Evolutionary conservation across 1,140 invertebrate species (phyloP).

Genomic region (Drosophila sproati): DNA sequence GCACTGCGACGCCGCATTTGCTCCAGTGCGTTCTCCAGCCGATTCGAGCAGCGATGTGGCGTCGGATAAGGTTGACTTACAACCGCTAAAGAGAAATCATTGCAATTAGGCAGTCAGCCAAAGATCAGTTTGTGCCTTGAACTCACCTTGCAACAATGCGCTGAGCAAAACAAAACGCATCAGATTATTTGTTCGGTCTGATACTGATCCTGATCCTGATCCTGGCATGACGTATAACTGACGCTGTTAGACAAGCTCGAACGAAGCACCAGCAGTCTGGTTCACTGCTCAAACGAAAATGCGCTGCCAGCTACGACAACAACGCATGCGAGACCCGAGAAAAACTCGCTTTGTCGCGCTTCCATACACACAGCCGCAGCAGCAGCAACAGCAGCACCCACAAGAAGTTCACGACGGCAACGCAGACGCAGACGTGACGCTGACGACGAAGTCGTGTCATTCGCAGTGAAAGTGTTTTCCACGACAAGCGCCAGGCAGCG

Average conservation of each 20-base stretch:
- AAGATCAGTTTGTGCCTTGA: not conserved
- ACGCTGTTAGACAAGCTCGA: not conserved
- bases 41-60: slow-evolving; percentile 84
- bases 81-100: slow-evolving; percentile 18
- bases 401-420: slow-evolving; percentile 55
- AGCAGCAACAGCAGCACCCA: slow-evolving; percentile 32
- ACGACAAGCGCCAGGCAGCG: slow-evolving; percentile 62
- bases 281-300: slow-evolving; percentile 59
- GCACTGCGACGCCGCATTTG: slow-evolving; percentile 85
- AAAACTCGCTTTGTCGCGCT: slow-evolving; percentile 73
- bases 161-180: slow-evolving; percentile 46
- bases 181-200: slow-evolving; percentile 18
- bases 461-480: slow-evolving; percentile 82
- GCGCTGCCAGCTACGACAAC: slow-evolving; percentile 43
- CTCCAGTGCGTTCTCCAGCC: slow-evolving; percentile 85
- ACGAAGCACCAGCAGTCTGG: slow-evolving; percentile 54
- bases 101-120: not conserved
- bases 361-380: slow-evolving; percentile 57
- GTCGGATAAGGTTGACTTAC: slow-evolving; percentile 63
- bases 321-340: slow-evolving; percentile 63
- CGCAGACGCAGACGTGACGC: not conserved
- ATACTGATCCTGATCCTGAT: slow-evolving; percentile 15
- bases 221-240: slow-evolving; percentile 26
- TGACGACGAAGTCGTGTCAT: slow-evolving; percentile 65
- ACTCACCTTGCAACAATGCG: slow-evolving; percentile 54